A percentile compares a stretch with the other conserved stretches of the same genome.
These are phyloP conservation scores for Microchrysa polita DNA, from an alignment of 2,888 invertebrate species.

Conservation along the genomic window DNA sequence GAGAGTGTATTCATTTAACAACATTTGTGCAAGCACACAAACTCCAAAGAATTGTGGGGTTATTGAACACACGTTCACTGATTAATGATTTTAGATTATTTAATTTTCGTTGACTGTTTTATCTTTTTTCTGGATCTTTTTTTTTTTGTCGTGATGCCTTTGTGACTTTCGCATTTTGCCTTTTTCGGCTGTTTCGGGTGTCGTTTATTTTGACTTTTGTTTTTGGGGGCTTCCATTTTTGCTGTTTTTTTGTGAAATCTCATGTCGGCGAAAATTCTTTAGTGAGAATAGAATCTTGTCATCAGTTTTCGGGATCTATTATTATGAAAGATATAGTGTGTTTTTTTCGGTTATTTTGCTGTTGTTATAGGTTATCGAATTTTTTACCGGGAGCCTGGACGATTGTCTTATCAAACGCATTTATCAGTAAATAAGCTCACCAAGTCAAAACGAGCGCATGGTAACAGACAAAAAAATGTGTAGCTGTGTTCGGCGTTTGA, in stretches of 20 bases:
- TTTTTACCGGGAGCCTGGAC: neutral
- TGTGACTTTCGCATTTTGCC: neutral
- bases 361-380: neutral
- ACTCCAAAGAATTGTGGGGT: too few relatives aligned
- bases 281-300: too few relatives aligned
- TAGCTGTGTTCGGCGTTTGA: too few relatives aligned
- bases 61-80: constrained; percentile 42
- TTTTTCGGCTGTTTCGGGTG: neutral
- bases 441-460: constrained; percentile 2
- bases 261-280: too few relatives aligned
- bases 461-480: too few relatives aligned
- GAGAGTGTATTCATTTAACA: too few relatives aligned
- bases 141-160: neutral
- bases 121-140: constrained; percentile 7
- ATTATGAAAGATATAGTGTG: neutral
- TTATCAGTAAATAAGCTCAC: constrained; percentile 36
- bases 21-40: too few relatives aligned
- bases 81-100: constrained; percentile 45
- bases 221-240: neutral
- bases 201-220: neutral
- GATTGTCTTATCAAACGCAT: constrained; percentile 31
- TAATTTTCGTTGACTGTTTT: constrained; percentile 29
- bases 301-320: neutral
- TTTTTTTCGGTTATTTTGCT: neutral
- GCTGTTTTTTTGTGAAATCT: too few relatives aligned